A percentile compares a stretch with the other conserved stretches of the same genome.
These are phyloP conservation scores for Apis florea DNA, from an alignment of 1,140 invertebrate genomes.

Conservation along the genomic window DNA sequence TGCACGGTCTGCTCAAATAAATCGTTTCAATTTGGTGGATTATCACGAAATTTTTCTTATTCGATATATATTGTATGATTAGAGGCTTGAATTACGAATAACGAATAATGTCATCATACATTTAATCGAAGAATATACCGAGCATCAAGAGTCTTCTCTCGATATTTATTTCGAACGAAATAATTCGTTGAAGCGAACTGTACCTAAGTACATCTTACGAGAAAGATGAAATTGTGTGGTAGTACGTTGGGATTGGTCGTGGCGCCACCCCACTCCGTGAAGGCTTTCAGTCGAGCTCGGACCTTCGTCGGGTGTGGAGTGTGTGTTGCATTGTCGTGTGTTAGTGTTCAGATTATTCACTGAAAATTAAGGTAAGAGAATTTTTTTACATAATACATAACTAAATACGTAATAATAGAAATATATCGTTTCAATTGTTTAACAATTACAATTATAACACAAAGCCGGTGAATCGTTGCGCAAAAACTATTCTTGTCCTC, in stretches of 20 bases:
- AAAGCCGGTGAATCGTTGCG: neutral
- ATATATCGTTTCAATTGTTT: neutral
- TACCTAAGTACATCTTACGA: conserved; percentile 7
- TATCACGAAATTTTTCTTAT: neutral
- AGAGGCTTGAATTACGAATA: neutral
- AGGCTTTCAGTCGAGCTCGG: conserved; percentile 73
- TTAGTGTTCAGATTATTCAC: conserved; percentile 69
- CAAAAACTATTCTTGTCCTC: neutral
- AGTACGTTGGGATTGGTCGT: conserved; percentile 67
- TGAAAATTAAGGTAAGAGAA: conserved; percentile 73
- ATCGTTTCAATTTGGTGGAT: neutral
- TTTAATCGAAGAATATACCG: neutral
- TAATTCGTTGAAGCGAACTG: neutral
- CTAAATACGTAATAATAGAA: neutral
- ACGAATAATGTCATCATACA: neutral
- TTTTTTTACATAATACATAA: neutral
- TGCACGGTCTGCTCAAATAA: conserved; percentile 14
- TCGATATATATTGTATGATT: neutral
- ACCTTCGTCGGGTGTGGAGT: conserved; percentile 65
- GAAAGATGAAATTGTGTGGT: conserved; percentile 47
- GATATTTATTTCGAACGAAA: neutral
- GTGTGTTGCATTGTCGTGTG: conserved; percentile 64
- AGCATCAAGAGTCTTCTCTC: neutral
- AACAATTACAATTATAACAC: neutral
- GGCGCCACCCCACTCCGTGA: conserved; percentile 56